A percentile compares a stretch with the other conserved stretches of the same genome.
Evolutionary conservation across 2,113 vertebrate genomes (phyloP).

Genomic region (Tragulus kanchil): DNA sequence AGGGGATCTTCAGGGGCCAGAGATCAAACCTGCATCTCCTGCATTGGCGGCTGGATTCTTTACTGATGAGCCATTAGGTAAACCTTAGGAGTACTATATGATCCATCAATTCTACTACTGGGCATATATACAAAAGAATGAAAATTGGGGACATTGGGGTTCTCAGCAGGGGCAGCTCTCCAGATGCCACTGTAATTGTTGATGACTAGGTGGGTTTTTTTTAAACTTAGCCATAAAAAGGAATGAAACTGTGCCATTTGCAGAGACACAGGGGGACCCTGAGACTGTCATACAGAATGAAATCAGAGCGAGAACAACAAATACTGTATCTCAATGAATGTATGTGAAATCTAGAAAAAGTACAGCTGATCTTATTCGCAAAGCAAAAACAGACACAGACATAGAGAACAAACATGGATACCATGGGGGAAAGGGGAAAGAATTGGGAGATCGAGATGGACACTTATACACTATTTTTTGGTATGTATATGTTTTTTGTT

Average conservation of each 20-base stretch:
- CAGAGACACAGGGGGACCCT: neutral
- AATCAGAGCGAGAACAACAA: neutral
- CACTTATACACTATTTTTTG: neutral
- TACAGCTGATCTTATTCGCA: neutral
- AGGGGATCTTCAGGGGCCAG: accelerated
- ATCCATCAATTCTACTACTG: neutral
- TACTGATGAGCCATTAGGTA: neutral
- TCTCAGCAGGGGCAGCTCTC: neutral
- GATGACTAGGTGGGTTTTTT: neutral
- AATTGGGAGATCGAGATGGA: neutral
- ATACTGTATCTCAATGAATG: neutral
- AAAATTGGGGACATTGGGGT: neutral
- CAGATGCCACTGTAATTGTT: neutral
- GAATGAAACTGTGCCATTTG: neutral
- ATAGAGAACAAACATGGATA: neutral
- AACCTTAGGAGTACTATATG: neutral
- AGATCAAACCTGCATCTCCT: neutral
- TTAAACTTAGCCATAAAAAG: neutral
- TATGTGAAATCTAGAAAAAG: neutral
- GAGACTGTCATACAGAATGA: neutral
- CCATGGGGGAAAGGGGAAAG: neutral
- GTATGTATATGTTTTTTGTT: too few relatives aligned
- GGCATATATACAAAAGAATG: neutral
- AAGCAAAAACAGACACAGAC: neutral
- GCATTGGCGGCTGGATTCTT: neutral